Conservation (phyloP, 2,888 invertebrate species). For the Crioceris asparagi region DNA sequence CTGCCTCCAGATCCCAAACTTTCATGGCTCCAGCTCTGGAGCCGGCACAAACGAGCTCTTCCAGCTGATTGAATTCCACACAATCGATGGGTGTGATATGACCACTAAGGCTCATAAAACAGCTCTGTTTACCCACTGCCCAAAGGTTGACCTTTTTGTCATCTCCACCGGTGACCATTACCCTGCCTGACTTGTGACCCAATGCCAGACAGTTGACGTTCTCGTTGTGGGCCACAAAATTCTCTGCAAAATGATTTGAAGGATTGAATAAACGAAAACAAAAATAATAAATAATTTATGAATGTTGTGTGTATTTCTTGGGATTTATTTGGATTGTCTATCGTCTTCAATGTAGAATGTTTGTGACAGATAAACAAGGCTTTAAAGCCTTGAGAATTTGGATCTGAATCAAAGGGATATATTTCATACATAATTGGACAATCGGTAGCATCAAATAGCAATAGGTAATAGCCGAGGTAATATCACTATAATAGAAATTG, state of each 20-base stretch:
- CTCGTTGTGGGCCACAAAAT: conserved; percentile 77
- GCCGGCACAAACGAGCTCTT: conserved; percentile 91
- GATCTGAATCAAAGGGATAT: too few relatives aligned
- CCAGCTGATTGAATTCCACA: conserved; percentile 88
- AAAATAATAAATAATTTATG: too few relatives aligned
- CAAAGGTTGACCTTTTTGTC: conserved; percentile 96
- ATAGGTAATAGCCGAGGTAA: too few relatives aligned
- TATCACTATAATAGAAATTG: too few relatives aligned
- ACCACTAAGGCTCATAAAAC: conserved; percentile 91
- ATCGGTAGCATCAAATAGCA: too few relatives aligned
- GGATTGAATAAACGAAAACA: too few relatives aligned
- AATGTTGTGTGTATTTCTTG: too few relatives aligned
- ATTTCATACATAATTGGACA: too few relatives aligned
- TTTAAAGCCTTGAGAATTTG: too few relatives aligned
- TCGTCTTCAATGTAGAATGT: too few relatives aligned
- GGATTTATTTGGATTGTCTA: too few relatives aligned
- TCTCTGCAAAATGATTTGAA: conserved; percentile 65
- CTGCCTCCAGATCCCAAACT: conserved; percentile 89
- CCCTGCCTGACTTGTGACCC: conserved; percentile 84
- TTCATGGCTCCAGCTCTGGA: conserved; percentile 89
- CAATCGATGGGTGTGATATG: conserved; percentile 91
- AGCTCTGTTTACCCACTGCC: conserved; percentile 91
- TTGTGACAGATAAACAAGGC: too few relatives aligned
- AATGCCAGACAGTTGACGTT: conserved; percentile 82
- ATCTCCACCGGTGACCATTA: conserved; percentile 89